Conservation (phyloP, 2,113 vertebrate genomes). For the Coturnix japonica region DNA sequence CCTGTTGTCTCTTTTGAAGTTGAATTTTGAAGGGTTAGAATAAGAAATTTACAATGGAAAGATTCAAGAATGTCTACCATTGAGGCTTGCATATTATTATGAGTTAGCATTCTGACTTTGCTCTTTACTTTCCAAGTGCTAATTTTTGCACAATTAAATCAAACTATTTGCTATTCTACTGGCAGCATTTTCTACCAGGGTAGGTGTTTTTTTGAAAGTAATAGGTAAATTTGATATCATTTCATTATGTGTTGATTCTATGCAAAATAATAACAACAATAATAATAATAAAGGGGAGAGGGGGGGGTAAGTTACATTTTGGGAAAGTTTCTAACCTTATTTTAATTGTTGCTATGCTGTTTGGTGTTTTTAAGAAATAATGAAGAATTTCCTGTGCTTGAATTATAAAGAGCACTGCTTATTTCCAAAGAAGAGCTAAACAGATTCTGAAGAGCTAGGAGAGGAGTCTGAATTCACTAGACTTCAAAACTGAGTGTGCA, state of each 20-base stretch:
- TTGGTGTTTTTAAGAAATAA: not conserved
- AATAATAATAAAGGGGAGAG: too few species aligned
- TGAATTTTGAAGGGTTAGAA: not conserved
- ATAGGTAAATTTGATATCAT: not conserved
- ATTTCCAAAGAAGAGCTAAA: not conserved
- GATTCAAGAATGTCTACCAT: not conserved
- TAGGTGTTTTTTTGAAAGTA: not conserved
- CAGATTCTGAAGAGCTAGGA: not conserved
- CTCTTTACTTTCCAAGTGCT: not conserved
- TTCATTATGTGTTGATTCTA: not conserved
- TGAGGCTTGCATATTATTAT: not conserved
- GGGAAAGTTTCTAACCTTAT: not conserved
- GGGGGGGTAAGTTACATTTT: not conserved
- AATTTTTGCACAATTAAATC: not conserved
- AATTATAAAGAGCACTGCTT: not conserved
- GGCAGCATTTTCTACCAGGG: not conserved
- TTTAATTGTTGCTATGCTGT: not conserved
- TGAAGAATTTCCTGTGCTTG: not conserved
- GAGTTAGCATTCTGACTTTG: not conserved
- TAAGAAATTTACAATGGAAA: not conserved
- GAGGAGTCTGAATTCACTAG: not conserved
- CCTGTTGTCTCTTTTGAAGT: not conserved
- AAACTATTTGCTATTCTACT: not conserved
- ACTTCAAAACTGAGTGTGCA: not conserved
- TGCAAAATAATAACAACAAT: too few species aligned